A percentile compares a stretch with the other conserved stretches of the same genome.
phyloP scores from a whole-genome alignment of 2,888 invertebrate species.

The Oscheius sp. region DNA sequence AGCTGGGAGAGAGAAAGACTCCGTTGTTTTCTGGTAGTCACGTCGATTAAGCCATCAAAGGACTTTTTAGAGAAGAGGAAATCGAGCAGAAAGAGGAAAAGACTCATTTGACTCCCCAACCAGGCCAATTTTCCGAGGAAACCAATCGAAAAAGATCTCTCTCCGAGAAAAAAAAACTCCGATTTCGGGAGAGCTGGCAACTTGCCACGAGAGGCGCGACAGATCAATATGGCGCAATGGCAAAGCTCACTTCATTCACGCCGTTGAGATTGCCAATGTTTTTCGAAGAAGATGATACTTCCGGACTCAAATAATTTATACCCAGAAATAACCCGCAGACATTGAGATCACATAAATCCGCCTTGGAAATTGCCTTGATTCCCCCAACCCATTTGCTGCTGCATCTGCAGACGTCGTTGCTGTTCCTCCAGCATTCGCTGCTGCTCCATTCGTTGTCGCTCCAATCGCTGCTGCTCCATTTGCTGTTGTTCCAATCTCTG shows the following conservation, averaged over 20 bases:
- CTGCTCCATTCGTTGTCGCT: neutral
- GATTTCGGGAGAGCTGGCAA: conserved; percentile 12
- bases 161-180: conserved; percentile 1
- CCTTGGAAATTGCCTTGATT: neutral
- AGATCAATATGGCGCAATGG: conserved; percentile 26
- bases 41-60: conserved; percentile 17
- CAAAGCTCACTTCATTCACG: conserved; percentile 29
- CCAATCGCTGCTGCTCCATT: conserved; percentile 1
- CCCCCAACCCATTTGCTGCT: conserved; percentile 1
- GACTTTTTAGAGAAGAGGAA: neutral
- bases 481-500: neutral
- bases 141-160: no score
- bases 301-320: no score
- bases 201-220: conserved; percentile 17
- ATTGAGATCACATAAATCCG: no score
- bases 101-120: neutral
- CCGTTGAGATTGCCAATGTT: conserved; percentile 17
- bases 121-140: neutral
- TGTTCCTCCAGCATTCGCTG: conserved; percentile 9
- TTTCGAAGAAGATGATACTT: conserved; percentile 5
- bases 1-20: neutral
- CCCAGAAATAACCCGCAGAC: no score
- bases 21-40: neutral
- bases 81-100: neutral
- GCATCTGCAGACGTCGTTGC: conserved; percentile 4